Evolutionary conservation across 2,888 invertebrate species (phyloP), one percentile per base, ranked within the genome.

Genomic region (Marasmarcha lunaedactyla): DNA sequence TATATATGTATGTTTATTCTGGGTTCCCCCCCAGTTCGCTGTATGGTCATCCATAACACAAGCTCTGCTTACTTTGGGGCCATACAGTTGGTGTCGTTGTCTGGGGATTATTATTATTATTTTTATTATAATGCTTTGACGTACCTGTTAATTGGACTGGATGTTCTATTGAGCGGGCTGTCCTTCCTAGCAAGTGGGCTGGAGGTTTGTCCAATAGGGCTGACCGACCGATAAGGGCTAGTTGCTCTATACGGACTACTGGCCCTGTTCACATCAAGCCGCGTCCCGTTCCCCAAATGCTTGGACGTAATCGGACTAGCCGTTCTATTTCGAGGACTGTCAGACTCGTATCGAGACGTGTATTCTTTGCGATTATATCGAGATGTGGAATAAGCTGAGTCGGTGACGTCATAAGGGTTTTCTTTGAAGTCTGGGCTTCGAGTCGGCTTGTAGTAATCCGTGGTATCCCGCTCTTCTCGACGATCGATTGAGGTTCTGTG

Each of bases 131-230:
- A n/a, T n/a, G n/a, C n/a, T n/a, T n/a, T n/a, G 20, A 20, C 20
- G 3, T 7, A 20, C 83, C 81, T 78, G 64, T 79, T 79, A 61
- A 79, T 78, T 54, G 87, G 87, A 48, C 87, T 87, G 36, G 79
- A 71, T 1, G 79, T 84, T 39, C 86, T 81, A 46, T 86, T 85
- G 50, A 84, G 63, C 46, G 83, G 81, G 49, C 77, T 81, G 42
- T 78, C 72, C 51, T 71, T 83, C 48, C 85, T 85, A 39, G 83
- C 66, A 44, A 87, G 71, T 3, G 88, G 87, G 51, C 87, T 87
- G 1, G 86, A 61, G 1, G 68, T 85, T n/a, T 10, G 2, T 51
- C 58, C 86, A 57, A 72, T 63, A 2, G 66, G 87, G 55, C 73
- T 87, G 44, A 71, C 78, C 53, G 57, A 72, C 61, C 48, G 71